Evolutionary conservation across 2,113 vertebrate genomes (phyloP), one percentile per base, ranked within the genome.

Genomic region (Peucedramus taeniatus): DNA sequence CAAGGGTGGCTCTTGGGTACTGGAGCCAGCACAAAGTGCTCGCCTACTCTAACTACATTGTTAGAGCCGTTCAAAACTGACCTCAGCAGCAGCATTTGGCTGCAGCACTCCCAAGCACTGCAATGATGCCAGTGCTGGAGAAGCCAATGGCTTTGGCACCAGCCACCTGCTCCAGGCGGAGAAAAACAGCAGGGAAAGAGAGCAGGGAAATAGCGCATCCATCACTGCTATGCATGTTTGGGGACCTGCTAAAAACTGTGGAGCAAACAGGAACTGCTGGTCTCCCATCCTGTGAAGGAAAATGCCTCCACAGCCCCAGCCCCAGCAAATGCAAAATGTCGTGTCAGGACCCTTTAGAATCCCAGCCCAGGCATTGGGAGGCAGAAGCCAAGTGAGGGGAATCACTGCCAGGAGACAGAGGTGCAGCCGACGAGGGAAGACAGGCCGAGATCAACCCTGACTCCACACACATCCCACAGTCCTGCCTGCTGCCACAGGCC

Each of bases 11-110:
- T 82, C 44, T 8, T 1, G 7, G 35, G 56, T 47, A 44, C 1
- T 0, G 0, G 27, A 71, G 27, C 7, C 3, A 5, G 31, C 0
- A 2, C 47, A 23, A 61, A 61, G 78, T 66, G 39, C 56, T 81
- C 0, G 0, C 8, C n/a, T 1, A 6, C 57, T n/a, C 30, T 8
- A 61, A 33, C 18, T 7, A 31, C 76, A 30, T 12, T 13, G 0
- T 2, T 26, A 27, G 33, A 74, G 42, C 19, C 0, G 0, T 15
- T 27, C 27, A 19, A 65, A 61, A 44, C 1, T 1, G 21, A 74
- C 49, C 1, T 80, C 26, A n/a, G n/a, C n/a, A n/a, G 44, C 64
- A 85, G 61, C 53, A 20, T 27, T 49, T 35, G 49, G 56, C 49
- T 47, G 42, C 49, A 83, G 56, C 49, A 19, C 16, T 31, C 49